A percentile compares a stretch with the other conserved stretches of the same genome.
Conservation (phyloP, 2,888 invertebrate species). For the Liposcelis brunnea region DNA sequence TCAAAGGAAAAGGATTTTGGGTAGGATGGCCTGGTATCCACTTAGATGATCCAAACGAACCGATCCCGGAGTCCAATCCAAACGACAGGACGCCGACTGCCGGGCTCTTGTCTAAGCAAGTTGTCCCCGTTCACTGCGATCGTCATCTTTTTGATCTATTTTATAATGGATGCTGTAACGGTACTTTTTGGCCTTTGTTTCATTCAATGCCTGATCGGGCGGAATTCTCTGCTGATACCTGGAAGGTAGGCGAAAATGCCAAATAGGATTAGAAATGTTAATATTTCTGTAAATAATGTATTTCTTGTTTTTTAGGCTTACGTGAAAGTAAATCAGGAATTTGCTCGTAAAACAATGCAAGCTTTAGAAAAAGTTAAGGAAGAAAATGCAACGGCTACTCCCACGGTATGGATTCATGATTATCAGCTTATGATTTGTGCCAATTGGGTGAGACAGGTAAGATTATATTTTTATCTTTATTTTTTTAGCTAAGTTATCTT, state of each 20-base stretch:
- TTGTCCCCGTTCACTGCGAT: slow-evolving; percentile 63
- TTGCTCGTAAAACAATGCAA: slow-evolving; percentile 60
- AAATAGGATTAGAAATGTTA: slow-evolving; percentile 1
- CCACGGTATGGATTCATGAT: slow-evolving; percentile 87
- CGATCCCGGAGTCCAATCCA: slow-evolving; percentile 74
- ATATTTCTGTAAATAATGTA: slow-evolving; percentile 1
- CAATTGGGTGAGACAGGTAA: slow-evolving; percentile 70
- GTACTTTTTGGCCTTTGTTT: slow-evolving; percentile 82
- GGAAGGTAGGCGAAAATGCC: slow-evolving; percentile 37
- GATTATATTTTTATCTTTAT: slow-evolving; percentile 13
- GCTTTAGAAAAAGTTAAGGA: slow-evolving; percentile 30
- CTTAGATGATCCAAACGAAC: slow-evolving; percentile 53
- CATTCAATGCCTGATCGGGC: slow-evolving; percentile 86
- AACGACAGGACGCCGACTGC: slow-evolving; percentile 74
- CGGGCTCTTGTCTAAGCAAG: slow-evolving; percentile 65
- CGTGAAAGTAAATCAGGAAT: slow-evolving; percentile 60
- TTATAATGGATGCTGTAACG: slow-evolving; percentile 85
- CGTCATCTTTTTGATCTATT: slow-evolving; percentile 63
- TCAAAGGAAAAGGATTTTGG: slow-evolving; percentile 70
- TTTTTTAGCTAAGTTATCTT: too few relatives aligned
- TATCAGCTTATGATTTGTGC: slow-evolving; percentile 88
- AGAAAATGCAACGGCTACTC: slow-evolving; percentile 26
- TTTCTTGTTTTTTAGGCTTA: slow-evolving; percentile 37
- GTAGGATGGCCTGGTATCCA: slow-evolving; percentile 85
- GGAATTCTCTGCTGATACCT: slow-evolving; percentile 63